Percentiles rank a stretch among this genome's conserved stretches.
These are phyloP conservation scores for Lutraria lutraria DNA, from an alignment of 2,888 invertebrate genomes.

Conservation along the genomic window DNA sequence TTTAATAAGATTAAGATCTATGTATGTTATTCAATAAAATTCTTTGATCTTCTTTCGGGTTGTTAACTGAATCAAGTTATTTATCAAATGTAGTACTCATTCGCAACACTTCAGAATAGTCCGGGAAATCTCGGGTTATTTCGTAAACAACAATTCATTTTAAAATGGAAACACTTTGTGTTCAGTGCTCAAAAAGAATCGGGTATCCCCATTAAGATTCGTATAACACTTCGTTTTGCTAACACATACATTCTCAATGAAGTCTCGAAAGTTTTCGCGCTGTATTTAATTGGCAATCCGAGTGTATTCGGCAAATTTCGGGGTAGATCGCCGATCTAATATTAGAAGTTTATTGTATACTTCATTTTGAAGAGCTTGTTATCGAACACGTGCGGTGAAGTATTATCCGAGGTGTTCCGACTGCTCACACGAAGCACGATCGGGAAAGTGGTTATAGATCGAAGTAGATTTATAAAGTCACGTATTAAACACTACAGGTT, in stretches of 20 bases:
- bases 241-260: too few relatives aligned
- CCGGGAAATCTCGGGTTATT: neutral
- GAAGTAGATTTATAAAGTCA: neutral
- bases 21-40: slow-evolving; percentile 36
- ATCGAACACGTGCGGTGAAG: too few relatives aligned
- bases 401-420: neutral
- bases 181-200: neutral
- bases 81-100: neutral
- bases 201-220: neutral
- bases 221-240: too few relatives aligned
- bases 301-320: too few relatives aligned
- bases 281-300: too few relatives aligned
- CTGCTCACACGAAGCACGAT: neutral
- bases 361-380: too few relatives aligned
- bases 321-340: too few relatives aligned
- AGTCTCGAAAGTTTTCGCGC: too few relatives aligned
- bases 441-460: neutral
- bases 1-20: slow-evolving; percentile 59
- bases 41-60: slow-evolving; percentile 41
- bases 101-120: neutral
- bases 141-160: neutral
- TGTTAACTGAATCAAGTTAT: neutral
- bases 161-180: neutral
- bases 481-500: neutral
- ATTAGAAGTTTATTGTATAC: too few relatives aligned